These are phyloP conservation scores for Merodon equestris DNA, from an alignment of 2,888 invertebrate species.

Conservation along the genomic window DNA sequence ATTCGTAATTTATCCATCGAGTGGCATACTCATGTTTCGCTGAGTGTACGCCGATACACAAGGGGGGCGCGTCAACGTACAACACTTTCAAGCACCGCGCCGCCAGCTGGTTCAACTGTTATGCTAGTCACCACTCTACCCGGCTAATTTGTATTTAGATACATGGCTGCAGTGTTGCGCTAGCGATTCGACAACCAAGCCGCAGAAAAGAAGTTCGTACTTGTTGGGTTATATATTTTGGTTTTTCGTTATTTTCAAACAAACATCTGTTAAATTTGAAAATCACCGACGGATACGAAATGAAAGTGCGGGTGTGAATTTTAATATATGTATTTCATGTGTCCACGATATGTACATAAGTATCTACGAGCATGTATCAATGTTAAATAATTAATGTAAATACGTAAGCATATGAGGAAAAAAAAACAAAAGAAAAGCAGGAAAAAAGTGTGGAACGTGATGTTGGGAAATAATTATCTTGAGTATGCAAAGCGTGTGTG, in stretches of 20 bases:
- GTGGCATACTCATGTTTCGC: constrained; percentile 1
- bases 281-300: constrained; percentile 6
- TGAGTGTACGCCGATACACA: constrained; percentile 26
- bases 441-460: constrained; percentile 29
- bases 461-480: constrained; percentile 26
- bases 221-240: not conserved
- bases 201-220: not conserved
- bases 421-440: not conserved
- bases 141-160: constrained; percentile 46
- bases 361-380: not conserved
- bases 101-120: constrained; percentile 33
- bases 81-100: constrained; percentile 18
- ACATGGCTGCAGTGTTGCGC: constrained; percentile 42
- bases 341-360: no score
- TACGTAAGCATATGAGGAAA: not conserved
- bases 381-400: not conserved
- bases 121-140: constrained; percentile 33
- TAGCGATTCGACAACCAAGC: constrained; percentile 25
- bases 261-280: constrained; percentile 28
- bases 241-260: constrained; percentile 2
- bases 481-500: constrained; percentile 42
- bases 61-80: constrained; percentile 2
- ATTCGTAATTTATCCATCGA: no score
- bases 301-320: no score
- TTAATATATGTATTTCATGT: no score